Evolutionary conservation across 2,113 vertebrate species (phyloP).

Genomic region (Epinephelus moara): DNA sequence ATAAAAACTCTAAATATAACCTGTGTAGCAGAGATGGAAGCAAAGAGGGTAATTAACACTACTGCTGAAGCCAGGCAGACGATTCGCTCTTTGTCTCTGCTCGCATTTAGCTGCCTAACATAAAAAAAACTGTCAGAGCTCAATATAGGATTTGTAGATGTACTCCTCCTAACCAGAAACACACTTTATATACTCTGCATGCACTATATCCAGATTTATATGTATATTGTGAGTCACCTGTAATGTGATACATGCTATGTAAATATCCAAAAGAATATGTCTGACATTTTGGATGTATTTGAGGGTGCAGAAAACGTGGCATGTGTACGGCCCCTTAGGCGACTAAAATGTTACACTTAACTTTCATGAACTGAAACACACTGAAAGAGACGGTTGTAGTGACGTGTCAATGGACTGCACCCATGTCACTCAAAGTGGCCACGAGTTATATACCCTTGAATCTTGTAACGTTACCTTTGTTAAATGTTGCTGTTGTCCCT

Average conservation of each 20-base stretch:
- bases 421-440: no score
- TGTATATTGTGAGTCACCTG: neutral
- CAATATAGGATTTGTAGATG: neutral
- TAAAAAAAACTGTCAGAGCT: neutral
- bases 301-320: no score
- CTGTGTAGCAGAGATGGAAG: neutral
- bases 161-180: neutral
- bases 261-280: neutral
- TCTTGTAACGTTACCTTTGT: no score
- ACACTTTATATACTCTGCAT: neutral
- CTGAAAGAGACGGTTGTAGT: no score
- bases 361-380: no score
- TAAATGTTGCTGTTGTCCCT: no score
- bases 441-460: no score
- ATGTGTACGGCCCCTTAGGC: no score
- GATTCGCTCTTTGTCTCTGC: neutral
- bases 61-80: neutral
- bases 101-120: neutral
- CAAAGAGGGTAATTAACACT: conserved; percentile 38
- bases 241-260: neutral
- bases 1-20: conserved; percentile 38
- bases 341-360: no score
- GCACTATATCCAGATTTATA: neutral
- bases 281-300: neutral
- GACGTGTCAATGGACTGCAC: no score